Evolutionary conservation across 2,888 invertebrate genomes (phyloP), one percentile per base, ranked within the genome.

Genomic region (Tupiocoris notatus): DNA sequence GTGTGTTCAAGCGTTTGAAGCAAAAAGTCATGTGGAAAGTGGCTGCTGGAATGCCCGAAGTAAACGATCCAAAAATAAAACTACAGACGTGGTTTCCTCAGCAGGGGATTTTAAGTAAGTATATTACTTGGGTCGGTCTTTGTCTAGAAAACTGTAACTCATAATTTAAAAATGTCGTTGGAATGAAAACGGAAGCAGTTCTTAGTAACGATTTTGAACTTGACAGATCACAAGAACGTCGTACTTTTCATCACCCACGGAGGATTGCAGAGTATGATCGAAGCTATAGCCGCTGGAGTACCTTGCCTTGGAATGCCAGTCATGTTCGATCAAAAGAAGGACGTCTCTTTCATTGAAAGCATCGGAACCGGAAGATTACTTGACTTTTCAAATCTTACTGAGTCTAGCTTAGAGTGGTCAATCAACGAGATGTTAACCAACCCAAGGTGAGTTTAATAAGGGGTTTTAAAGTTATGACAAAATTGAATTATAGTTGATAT

Each of bases 21-120:
- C 92, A 92, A 82, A 88, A 91, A 79, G 91, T 94, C 18, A 84
- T 94, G 0, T 94, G 93, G 93, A 94, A 94, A 83, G 93, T 92
- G 84, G 93, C 93, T 82, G 86, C 86, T 67, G 87, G 62, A 2
- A 18, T 63, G n/a, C 59, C 63, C 2, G 58, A 24, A 7, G 63
- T 63, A 9, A 62, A 62, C 20, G 75, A 75, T 2, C 63, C 61
- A 2, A 63, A 75, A 20, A 70, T 77, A 17, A 61, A 58, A 61
- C n/a, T 70, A 17, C 25, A 64, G 18, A 77, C 59, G 22, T 77
- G 77, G 77, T 68, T 24, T 24, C 75, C 77, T 0, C 77, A 77
- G 59, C 77, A 77, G 59, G 74, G 66, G 2, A 64, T 77, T 3
- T 25, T 77, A 54, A 66, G 77, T 77, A 76, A n/a, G n/a, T n/a